These are phyloP conservation scores for Metacarcinus magister DNA, from an alignment of 2,888 invertebrate species.

Conservation along the genomic window DNA sequence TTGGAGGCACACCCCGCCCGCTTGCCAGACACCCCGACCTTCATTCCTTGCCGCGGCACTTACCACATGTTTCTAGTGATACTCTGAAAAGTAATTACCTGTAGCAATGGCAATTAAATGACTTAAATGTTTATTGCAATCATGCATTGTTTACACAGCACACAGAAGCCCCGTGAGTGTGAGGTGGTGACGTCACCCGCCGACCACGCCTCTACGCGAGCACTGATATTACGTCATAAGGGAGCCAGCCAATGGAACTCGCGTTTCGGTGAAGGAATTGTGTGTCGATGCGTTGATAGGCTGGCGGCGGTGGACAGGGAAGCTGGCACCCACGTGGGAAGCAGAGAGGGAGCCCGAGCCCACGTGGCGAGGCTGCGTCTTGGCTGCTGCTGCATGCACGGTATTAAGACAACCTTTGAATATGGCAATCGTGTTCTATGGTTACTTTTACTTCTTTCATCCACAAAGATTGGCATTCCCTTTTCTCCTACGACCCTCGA, in stretches of 20 bases:
- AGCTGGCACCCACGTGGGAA: slow-evolving; percentile 69
- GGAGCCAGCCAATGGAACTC: slow-evolving; percentile 33
- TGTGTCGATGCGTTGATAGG: slow-evolving; percentile 55
- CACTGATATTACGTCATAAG: slow-evolving; percentile 46
- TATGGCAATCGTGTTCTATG: not conserved
- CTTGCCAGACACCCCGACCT: slow-evolving; percentile 13
- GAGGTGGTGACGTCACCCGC: slow-evolving; percentile 56
- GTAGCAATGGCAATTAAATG: not conserved
- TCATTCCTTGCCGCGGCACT: not conserved
- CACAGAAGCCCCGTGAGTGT: not conserved
- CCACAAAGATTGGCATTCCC: not conserved
- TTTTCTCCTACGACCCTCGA: not conserved
- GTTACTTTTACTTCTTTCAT: not conserved
- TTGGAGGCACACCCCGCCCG: slow-evolving; percentile 58
- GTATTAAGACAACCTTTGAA: not conserved
- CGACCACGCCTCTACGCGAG: slow-evolving; percentile 61
- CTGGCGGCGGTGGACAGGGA: slow-evolving; percentile 27
- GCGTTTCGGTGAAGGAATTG: not conserved
- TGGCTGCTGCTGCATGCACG: not conserved
- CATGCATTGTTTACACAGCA: not conserved
- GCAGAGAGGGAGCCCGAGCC: not conserved
- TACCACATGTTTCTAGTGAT: not conserved
- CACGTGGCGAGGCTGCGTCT: slow-evolving; percentile 11
- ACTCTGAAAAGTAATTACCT: not conserved
- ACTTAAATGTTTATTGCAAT: not conserved